Percentiles rank a stretch among this genome's conserved stretches.
Conservation (phyloP, 2,113 vertebrate genomes). For the Amia ocellicauda region DNA sequence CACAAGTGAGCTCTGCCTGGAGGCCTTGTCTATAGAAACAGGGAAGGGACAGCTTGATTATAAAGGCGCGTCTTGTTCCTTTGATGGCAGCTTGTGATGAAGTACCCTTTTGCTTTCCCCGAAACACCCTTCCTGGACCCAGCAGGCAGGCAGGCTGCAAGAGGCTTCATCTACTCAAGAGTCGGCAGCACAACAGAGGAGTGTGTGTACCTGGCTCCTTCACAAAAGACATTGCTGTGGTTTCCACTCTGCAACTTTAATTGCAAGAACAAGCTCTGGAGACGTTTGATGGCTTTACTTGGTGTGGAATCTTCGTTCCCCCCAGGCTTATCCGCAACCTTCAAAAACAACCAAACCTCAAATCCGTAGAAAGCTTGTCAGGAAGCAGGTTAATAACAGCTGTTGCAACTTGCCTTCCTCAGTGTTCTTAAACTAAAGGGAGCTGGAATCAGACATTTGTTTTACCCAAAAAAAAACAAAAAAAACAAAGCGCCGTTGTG, state of each 20-base stretch:
- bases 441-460: too few species aligned
- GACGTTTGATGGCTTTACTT: not conserved
- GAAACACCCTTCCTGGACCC: not conserved
- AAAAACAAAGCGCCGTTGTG: too few species aligned
- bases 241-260: not conserved
- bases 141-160: not conserved
- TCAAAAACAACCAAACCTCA: too few species aligned
- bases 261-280: not conserved
- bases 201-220: conserved; percentile 7
- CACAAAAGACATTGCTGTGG: not conserved
- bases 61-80: not conserved
- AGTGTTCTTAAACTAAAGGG: not conserved
- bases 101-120: not conserved
- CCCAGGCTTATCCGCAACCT: too few species aligned
- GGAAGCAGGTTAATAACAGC: not conserved
- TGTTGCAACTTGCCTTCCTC: not conserved
- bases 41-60: not conserved
- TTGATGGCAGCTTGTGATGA: not conserved
- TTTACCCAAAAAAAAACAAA: too few species aligned
- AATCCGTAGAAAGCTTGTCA: not conserved
- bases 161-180: not conserved
- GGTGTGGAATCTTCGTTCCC: not conserved
- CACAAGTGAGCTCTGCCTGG: not conserved
- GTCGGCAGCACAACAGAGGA: not conserved
- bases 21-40: not conserved